Base-by-base conservation (phyloP, 2,113 vertebrate species). In the Hipposideros armiger region DNA sequence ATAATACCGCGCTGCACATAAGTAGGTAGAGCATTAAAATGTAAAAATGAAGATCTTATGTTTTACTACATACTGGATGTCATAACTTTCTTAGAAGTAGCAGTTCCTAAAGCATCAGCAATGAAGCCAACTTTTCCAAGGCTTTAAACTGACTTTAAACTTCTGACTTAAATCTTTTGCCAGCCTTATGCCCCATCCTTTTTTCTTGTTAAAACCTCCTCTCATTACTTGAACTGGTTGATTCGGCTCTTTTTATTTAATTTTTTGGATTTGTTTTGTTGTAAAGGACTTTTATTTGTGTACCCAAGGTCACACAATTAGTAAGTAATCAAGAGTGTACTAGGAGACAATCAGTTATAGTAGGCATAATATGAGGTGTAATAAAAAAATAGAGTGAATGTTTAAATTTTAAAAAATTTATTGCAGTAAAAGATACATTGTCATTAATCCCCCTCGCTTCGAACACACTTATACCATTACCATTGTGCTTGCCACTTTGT, bases 101-200 rank as follows among this genome's bases (percentile, higher is more conserved):
- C 15, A 69, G 70, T 93, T 54, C 42, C 22, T 77, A 82, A 92
- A 56, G 9, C 13, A 54, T 80, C 72, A 87, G 52, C n/a, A 84
- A 13, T 74, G 50, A 52, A 72, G 56, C 20, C 32, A 66, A 70
- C 16, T 36, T 91, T 87, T 87, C 90, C 19, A 87, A 91, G 66
- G 22, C 70, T 93, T 91, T 93, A 67, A 69, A 93, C 74, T 80
- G 52, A 73, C n/a, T 95, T 94, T 78, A 67, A 70, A 94, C 50
- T 90, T 80, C 32, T 78, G 81, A 80, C 20, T 67, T 67, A 60
- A 91, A 64, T 92, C 70, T 89, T 94, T 91, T 78, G n/a, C 24
- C 54, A 94, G 7, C 14, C 36, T 47, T 15, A 19, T 91, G 62
- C 24, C 7, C 26, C 0, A 24, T 52, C 24, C 10, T 56, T 72